These are phyloP conservation scores for Seira musarum DNA, from an alignment of 2,888 invertebrate genomes.

Conservation along the genomic window DNA sequence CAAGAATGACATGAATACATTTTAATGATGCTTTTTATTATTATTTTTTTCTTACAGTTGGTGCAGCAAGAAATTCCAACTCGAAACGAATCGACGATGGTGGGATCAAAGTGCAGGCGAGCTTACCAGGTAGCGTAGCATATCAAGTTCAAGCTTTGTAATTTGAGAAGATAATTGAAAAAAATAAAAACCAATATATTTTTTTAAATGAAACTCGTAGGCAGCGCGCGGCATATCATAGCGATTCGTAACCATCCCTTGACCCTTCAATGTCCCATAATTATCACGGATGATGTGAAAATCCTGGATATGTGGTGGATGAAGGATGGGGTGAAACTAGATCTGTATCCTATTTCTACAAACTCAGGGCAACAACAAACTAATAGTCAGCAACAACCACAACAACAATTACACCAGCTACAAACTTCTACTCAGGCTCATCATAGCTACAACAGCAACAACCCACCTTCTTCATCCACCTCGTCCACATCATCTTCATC, in stretches of 20 bases:
- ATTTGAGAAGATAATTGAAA: too few species aligned
- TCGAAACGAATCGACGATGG: slow-evolving; percentile 65
- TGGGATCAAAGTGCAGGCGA: slow-evolving; percentile 63
- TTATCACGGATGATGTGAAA: slow-evolving; percentile 43
- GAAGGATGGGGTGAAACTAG: slow-evolving; percentile 65
- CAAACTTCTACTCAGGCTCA: slow-evolving; percentile 59
- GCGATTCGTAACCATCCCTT: slow-evolving; percentile 63
- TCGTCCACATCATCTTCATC: slow-evolving; percentile 39
- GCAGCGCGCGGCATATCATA: slow-evolving; percentile 55
- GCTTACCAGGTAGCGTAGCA: slow-evolving; percentile 60
- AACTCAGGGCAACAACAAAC: slow-evolving; percentile 44
- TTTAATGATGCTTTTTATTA: slow-evolving; percentile 17
- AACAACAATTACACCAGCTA: slow-evolving; percentile 44
- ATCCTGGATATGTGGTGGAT: slow-evolving; percentile 65
- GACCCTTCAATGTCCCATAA: slow-evolving; percentile 64
- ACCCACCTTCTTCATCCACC: slow-evolving; percentile 32
- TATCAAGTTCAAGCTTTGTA: too few species aligned
- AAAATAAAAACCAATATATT: too few species aligned
- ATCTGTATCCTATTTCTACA: slow-evolving; percentile 48
- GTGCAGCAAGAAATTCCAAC: slow-evolving; percentile 54
- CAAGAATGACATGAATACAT: too few species aligned
- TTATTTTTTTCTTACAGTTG: slow-evolving; percentile 43
- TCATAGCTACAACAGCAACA: too few species aligned
- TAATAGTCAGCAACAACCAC: slow-evolving; percentile 57
- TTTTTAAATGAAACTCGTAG: too few species aligned